A percentile compares a stretch with the other conserved stretches of the same genome.
These are phyloP conservation scores for Lithosia quadra DNA, from an alignment of 2,888 invertebrate species.

Conservation along the genomic window DNA sequence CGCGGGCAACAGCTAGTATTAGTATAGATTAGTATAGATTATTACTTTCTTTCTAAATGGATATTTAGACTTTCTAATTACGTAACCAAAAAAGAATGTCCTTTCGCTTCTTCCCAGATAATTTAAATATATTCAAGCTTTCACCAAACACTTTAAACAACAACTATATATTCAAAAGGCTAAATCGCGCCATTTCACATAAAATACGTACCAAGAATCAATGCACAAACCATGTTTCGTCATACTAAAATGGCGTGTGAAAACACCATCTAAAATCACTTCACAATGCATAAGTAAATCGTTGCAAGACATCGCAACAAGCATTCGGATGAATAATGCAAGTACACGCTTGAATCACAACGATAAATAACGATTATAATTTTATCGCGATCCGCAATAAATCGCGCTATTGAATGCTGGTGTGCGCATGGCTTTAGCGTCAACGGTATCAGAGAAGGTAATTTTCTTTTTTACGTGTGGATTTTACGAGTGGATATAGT, in stretches of 20 bases:
- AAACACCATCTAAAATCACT: conserved; percentile 57
- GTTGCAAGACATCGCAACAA: conserved; percentile 67
- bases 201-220: conserved; percentile 49
- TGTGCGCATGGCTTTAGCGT: conserved; percentile 51
- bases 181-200: conserved; percentile 27
- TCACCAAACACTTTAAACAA: conserved; percentile 20
- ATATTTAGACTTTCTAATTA: neutral
- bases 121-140: conserved; percentile 15
- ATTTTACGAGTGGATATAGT: conserved; percentile 42
- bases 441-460: conserved; percentile 60
- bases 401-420: conserved; percentile 72
- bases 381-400: conserved; percentile 81
- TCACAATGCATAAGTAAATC: conserved; percentile 75
- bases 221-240: conserved; percentile 51
- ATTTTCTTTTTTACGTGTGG: conserved; percentile 61
- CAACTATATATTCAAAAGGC: conserved; percentile 44
- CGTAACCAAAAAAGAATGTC: conserved; percentile 12
- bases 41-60: neutral
- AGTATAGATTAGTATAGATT: too few species aligned
- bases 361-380: conserved; percentile 85
- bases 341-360: conserved; percentile 66
- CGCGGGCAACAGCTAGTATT: too few species aligned
- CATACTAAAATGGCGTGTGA: conserved; percentile 64
- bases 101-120: conserved; percentile 12
- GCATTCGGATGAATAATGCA: conserved; percentile 80